A percentile compares a stretch with the other conserved stretches of the same genome.
These are phyloP conservation scores for Rousettus madagascariensis DNA, from an alignment of 2,797 vertebrate genomes.

Conservation along the genomic window DNA sequence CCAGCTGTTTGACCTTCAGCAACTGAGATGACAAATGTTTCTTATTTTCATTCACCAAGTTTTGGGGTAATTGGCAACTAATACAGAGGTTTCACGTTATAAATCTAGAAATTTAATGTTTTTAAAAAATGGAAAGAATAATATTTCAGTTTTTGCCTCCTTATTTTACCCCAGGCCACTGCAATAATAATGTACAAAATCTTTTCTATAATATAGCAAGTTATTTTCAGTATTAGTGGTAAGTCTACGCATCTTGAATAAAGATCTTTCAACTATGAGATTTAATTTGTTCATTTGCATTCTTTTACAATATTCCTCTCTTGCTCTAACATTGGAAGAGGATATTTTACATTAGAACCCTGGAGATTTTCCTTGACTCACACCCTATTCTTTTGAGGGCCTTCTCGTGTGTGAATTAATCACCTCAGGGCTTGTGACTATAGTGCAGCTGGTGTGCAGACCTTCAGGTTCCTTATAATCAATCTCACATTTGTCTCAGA, in stretches of 20 bases:
- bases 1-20: not conserved
- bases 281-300: not conserved
- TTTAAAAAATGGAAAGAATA: not conserved
- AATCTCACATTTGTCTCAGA: not conserved
- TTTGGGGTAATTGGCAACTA: not conserved
- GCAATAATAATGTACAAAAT: not conserved
- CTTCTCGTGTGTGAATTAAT: not conserved
- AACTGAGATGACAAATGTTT: not conserved
- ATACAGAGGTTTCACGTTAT: not conserved
- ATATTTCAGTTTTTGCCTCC: not conserved
- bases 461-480: not conserved
- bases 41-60: not conserved
- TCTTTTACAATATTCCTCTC: not conserved
- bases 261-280: not conserved
- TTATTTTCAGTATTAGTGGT: not conserved
- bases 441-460: not conserved
- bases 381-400: not conserved
- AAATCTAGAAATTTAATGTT: not conserved
- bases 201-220: not conserved
- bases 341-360: constrained; percentile 21
- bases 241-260: constrained; percentile 16
- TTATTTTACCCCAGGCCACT: not conserved
- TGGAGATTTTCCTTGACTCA: not conserved
- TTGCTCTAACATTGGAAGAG: not conserved
- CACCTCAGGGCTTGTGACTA: not conserved